Base-by-base conservation (phyloP, 2,888 invertebrate species). In the Rhyacophila evoluta region DNA sequence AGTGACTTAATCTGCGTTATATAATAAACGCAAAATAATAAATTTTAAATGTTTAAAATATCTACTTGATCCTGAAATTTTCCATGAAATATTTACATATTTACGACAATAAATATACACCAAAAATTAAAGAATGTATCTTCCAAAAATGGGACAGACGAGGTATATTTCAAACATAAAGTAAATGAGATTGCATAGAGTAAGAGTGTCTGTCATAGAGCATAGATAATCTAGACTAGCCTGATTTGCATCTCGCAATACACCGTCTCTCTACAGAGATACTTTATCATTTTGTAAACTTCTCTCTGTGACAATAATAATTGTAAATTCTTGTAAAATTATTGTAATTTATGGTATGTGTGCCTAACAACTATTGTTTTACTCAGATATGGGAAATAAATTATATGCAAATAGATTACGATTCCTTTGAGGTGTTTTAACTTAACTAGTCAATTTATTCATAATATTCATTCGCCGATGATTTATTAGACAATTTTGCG, bases 251-350 rank as follows among this genome's bases (percentile, higher is more conserved):
- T 55, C 55, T 25, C 55, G 19, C 55, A 55, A 55, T 55, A 55
- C 8, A 55, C 55, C 12, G 19, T 19, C 12, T 25, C 55, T 2
- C 19, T 6, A 55, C 15, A 55, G 55, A 55, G 55, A 55, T 19
- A 19, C 55, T 15, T 55, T 55, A 55, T 25, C 55, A 55, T 55
- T 55, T 55, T 55, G 25, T 19, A 55, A n/a, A 55, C 55, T 55
- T 12, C 55, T 6, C 12, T 55, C 25, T 55, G 55, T 55, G 55
- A 19, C 55, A 55, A n/a, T n/a, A n/a, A n/a, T n/a, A n/a, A 55
- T 55, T 55, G 55, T 55, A 55, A 55, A 19, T 55, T 55, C 55
- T 55, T 55, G 55, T 55, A 55, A 55, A 55, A 19, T 55, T 55
- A 55, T 55, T 55, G 1, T 55, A 55, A 55, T 55, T 55, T 55